Evolutionary conservation across 2,888 invertebrate genomes (phyloP), one percentile per base, ranked within the genome.

Genomic region (Ectemnius cavifrons): DNA sequence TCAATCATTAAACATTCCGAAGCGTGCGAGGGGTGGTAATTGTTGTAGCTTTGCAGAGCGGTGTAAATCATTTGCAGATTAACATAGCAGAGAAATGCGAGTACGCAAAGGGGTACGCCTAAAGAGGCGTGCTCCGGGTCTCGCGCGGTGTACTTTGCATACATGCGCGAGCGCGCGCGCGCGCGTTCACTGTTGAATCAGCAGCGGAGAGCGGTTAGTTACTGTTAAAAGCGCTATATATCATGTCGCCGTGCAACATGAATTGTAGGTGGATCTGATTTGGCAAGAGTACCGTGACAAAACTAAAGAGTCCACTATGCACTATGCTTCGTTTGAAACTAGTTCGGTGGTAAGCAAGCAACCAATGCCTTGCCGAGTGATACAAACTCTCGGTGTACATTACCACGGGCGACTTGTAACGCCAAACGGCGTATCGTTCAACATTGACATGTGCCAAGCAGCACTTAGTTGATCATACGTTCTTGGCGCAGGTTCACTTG

Each of bases 181-280:
- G n/a, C n/a, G 37, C 37, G 37, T 47, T 52, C 16, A 16, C 52
- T 4, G 68, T 56, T 69, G 75, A 77, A 76, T 72, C 78, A 78
- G 73, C 67, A 63, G 49, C 52, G 5, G 37, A 11, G 37, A 63
- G 67, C 71, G 68, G 71, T 64, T 79, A 71, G 79, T 74, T 67
- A 74, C 69, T 61, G 77, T 80, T 79, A 79, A 79, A 80, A 74
- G 79, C 77, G 71, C 68, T 65, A 72, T 80, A 80, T 71, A 79
- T 80, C 80, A 79, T 77, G 77, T 63, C 77, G 16, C 58, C 69
- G n/a, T 27, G 37, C 66, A 74, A 74, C 79, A 70, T 74, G 80
- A 72, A 70, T 79, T 74, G 79, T 80, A 71, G 80, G 80, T 80
- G 80, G 79, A 79, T 79, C 80, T 79, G 79, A 80, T 79, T 77